phyloP scores from a whole-genome alignment of 2,113 vertebrate genomes.

The Empidonax traillii region DNA sequence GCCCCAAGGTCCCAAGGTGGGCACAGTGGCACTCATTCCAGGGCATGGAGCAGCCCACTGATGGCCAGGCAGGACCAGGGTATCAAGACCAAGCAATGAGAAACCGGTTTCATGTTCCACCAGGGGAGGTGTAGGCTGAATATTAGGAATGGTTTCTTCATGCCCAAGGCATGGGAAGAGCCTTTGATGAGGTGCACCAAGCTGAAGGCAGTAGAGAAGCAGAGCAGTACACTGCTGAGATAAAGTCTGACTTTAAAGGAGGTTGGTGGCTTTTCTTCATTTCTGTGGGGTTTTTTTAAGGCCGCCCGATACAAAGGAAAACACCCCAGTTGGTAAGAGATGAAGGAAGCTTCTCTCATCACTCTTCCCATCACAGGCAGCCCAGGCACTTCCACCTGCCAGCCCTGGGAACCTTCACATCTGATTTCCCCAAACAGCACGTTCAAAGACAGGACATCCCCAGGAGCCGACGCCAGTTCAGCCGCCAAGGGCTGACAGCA shows the following conservation, averaged over 20 bases:
- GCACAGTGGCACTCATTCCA: neutral
- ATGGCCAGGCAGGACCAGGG: neutral
- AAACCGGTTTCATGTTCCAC: accelerated
- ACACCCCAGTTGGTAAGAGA: neutral
- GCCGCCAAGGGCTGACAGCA: neutral
- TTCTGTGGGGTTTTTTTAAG: neutral
- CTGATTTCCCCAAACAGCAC: neutral
- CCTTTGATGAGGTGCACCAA: neutral
- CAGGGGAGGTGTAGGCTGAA: neutral
- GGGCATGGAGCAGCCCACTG: accelerated
- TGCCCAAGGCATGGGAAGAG: neutral
- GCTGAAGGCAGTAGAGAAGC: neutral
- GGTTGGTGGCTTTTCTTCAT: neutral
- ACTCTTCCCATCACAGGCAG: neutral
- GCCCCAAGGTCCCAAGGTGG: neutral
- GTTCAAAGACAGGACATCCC: neutral
- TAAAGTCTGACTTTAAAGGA: neutral
- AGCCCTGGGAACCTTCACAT: neutral
- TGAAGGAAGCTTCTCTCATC: neutral
- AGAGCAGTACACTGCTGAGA: neutral
- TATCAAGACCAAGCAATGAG: neutral
- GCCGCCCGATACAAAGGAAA: neutral
- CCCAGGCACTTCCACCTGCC: neutral
- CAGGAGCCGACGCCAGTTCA: neutral
- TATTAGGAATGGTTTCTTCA: neutral